Evolutionary conservation across 2,888 invertebrate genomes (phyloP).

Genomic region (Muschampia plurimacula): DNA sequence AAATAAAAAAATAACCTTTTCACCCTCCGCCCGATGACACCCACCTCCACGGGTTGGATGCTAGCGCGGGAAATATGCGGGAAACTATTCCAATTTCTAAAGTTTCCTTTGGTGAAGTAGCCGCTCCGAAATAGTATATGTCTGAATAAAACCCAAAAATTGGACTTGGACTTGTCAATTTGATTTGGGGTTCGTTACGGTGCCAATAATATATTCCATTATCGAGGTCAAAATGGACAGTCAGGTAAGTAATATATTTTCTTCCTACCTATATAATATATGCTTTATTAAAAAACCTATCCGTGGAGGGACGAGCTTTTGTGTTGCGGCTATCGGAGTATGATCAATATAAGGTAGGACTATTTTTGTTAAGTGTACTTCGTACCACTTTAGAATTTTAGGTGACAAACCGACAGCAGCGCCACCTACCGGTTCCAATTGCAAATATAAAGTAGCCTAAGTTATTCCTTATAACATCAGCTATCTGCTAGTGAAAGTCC

Average conservation of each 20-base stretch:
- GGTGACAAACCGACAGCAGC: no score
- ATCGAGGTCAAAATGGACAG: constrained; percentile 9
- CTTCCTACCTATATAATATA: background rate
- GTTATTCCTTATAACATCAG: no score
- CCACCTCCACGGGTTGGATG: constrained; percentile 73
- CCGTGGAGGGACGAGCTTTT: background rate
- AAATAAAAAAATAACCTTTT: constrained; percentile 62
- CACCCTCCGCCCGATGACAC: constrained; percentile 49
- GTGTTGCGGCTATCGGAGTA: no score
- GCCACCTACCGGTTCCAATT: no score
- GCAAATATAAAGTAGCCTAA: no score
- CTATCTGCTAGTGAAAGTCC: no score
- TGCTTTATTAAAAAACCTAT: background rate
- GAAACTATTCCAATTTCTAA: constrained; percentile 82
- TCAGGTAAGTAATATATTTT: constrained; percentile 16
- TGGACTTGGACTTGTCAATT: constrained; percentile 41
- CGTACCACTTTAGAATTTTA: no score
- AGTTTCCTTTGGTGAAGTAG: constrained; percentile 73
- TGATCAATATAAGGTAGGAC: no score
- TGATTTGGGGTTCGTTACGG: constrained; percentile 19
- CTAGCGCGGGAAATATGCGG: constrained; percentile 71
- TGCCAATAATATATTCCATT: constrained; percentile 25
- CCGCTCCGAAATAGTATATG: constrained; percentile 58
- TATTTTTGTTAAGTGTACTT: no score
- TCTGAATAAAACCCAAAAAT: constrained; percentile 68